Base-by-base conservation (phyloP, 2,797 vertebrate genomes). In the Gambelia wislizenii region DNA sequence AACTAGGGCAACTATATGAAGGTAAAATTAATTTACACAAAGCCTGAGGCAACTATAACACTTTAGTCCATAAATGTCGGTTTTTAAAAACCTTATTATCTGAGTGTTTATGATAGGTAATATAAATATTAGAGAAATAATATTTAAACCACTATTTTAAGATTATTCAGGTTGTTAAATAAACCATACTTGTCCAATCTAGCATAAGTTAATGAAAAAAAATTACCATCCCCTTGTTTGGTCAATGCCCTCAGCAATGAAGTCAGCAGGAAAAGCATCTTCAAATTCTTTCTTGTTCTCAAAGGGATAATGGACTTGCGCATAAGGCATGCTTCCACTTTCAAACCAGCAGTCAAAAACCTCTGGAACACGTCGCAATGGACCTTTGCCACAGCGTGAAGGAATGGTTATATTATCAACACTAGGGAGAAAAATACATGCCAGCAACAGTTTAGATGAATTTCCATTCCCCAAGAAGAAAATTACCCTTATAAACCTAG, bases 281-380 rank as follows among this genome's bases (percentile, higher is more conserved):
- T 99, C 98, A 89, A 99, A 98, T 83, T 99, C 98, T 91, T 95
- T 98, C 87, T 87, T 97, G 96, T 98, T 99, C 94, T 99, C 97
- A 42, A 99, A 99, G 0, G 99, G 99, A 93, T 99, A 99, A 96
- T 99, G 99, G 61, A 96, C 98, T 93, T 99, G 99, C 2, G 99
- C 99, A 0, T 99, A 99, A 30, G 99, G 99, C 99, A 99, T 99
- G 96, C 98, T 99, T 91, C 99, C 99, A 0, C 99, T 99, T 97
- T 99, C 99, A 4, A 99, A 99, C 99, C 99, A 99, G 96, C 99
- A 99, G 96, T 99, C 99, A 9, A 99, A 99, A 69, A 99, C 99
- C 93, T 99, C 99, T 0, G 97, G 94, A 88, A 99, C 83, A 4
- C 99, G 97, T 54, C 81, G 98, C 92, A 99, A 96, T 0, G 64